phyloP scores from a whole-genome alignment of 2,888 invertebrate genomes.

The Aquatica leii region DNA sequence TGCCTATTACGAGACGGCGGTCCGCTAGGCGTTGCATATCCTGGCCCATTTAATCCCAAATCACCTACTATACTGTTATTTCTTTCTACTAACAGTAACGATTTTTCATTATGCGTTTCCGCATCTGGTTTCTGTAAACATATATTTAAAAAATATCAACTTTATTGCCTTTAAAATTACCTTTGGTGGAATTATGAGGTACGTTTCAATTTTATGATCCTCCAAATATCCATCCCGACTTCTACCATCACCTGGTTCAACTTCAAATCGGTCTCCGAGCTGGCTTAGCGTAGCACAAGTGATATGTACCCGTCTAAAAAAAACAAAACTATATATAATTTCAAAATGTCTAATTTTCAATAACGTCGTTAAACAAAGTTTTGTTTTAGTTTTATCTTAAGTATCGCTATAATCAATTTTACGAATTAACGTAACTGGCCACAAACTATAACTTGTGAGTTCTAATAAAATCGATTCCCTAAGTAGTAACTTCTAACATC shows the following conservation, averaged over 20 bases:
- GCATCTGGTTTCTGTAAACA: conserved; percentile 57
- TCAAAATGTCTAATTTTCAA: background rate
- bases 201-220: conserved; percentile 90
- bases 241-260: conserved; percentile 84
- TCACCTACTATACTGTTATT: conserved; percentile 48
- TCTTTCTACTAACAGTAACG: conserved; percentile 44
- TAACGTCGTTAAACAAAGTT: background rate
- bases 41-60: conserved; percentile 43
- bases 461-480: no score
- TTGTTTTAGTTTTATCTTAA: no score
- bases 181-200: conserved; percentile 84
- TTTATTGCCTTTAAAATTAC: conserved; percentile 57
- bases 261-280: conserved; percentile 82
- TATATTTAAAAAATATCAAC: no score
- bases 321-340: conserved; percentile 25
- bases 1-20: conserved; percentile 75
- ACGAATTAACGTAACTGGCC: no score
- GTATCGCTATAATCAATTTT: no score
- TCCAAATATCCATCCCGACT: conserved; percentile 85
- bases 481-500: no score
- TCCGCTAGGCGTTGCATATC: conserved; percentile 64
- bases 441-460: no score
- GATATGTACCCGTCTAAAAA: conserved; percentile 83
- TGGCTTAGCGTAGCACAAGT: conserved; percentile 85
- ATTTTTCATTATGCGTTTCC: conserved; percentile 57